These are phyloP conservation scores for Denticeps clupeoides DNA, from an alignment of 2,797 vertebrate genomes.

Conservation along the genomic window DNA sequence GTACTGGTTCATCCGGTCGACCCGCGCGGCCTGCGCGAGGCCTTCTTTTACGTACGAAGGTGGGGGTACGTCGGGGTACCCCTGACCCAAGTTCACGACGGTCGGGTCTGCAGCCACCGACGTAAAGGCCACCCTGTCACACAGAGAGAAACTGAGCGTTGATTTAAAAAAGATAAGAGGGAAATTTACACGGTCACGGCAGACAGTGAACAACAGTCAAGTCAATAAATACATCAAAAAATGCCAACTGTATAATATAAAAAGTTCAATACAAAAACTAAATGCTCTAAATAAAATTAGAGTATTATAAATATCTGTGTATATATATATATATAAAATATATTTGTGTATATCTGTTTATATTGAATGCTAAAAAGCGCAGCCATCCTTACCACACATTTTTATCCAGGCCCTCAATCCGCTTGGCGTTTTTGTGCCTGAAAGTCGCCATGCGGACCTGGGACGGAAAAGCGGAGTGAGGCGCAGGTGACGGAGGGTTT, in stretches of 20 bases:
- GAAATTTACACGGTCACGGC: too few species aligned
- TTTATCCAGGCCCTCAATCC: conserved; percentile 85
- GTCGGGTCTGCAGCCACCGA: conserved; percentile 77
- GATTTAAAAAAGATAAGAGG: too few species aligned
- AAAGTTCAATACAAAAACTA: too few species aligned
- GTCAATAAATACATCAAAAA: too few species aligned
- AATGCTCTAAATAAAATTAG: too few species aligned
- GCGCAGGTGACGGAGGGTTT: not conserved
- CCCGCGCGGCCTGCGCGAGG: conserved; percentile 60
- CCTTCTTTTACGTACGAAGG: conserved; percentile 78
- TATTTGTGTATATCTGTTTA: too few species aligned
- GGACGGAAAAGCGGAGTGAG: conserved; percentile 16
- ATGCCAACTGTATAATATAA: too few species aligned
- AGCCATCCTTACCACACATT: conserved; percentile 78
- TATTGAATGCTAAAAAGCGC: not conserved
- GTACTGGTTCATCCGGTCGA: conserved; percentile 83
- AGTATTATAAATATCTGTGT: too few species aligned
- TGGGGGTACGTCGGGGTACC: conserved; percentile 80
- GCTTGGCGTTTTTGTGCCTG: conserved; percentile 71
- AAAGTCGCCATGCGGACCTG: conserved; percentile 50
- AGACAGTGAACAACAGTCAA: too few species aligned
- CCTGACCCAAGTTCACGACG: conserved; percentile 87
- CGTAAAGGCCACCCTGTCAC: conserved; percentile 76
- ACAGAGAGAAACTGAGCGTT: not conserved
- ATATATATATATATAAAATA: too few species aligned